Evolutionary conservation across 64 coral and sea anemone genomes (phyloP), one percentile per base, ranked within the genome.

Genomic region (Montipora sp.): DNA sequence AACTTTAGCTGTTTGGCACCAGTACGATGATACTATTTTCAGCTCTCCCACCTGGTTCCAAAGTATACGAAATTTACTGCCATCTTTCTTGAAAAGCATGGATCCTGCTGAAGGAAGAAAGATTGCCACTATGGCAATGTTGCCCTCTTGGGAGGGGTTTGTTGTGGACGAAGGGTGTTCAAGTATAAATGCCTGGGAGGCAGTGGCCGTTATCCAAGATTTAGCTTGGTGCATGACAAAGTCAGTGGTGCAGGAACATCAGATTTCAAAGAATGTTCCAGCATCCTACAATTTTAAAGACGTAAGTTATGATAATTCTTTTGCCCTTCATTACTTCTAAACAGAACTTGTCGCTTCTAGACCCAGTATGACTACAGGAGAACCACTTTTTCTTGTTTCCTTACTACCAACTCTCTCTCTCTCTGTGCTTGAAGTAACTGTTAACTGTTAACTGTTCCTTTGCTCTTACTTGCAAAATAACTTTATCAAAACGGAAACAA

Each of bases 21-120:
- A 90, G 65, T 90, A 90, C 15, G 89, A 90, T 82, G 89, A 79
- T 27, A 55, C 78, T 0, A 74, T 90, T 73, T 90, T 82, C 68
- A 68, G 61, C 4, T 12, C 77, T 15, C 78, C 77, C 15, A 90
- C 5, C 48, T 44, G 45, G 10, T 14, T 48, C 12, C 79, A 92
- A 48, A 76, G 16, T 7, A 5, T 92, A 8, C 80, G 80, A 3
- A 92, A 84, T 19, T 14, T 16, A 1, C 6, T 92, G 18, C 90
- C 90, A 15, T 11, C 48, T 43, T 0, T 79, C 24, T 75, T 73
- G 11, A 92, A 84, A 11, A 65, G 69, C 23, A 84, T 75, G 70
- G 90, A 84, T 92, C 8, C 27, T 46, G 49, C 77, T 13, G 51
- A 92, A 24, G 83, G 90, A 48, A 20, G 90, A 84, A 59, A 77